Conservation (phyloP, 2,797 vertebrate species). For the Pterois miles region DNA sequence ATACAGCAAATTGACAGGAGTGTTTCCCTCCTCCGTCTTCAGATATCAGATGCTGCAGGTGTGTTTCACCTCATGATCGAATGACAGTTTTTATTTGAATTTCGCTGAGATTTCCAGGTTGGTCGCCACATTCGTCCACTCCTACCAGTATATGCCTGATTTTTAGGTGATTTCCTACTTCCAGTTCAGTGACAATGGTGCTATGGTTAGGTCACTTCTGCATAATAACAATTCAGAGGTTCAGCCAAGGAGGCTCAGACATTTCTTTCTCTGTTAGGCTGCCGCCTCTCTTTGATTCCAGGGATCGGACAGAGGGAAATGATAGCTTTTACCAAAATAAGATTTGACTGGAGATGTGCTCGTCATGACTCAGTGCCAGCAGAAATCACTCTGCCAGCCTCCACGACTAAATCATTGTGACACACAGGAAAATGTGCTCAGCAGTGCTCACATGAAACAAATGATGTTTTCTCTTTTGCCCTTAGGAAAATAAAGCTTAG, state of each 20-base stretch:
- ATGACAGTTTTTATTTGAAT: conserved; percentile 18
- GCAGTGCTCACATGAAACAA: conserved; percentile 20
- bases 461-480: conserved; percentile 9
- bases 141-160: not conserved
- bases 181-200: not conserved
- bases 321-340: conserved; percentile 28
- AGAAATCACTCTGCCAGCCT: conserved; percentile 12
- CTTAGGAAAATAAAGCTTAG: not conserved
- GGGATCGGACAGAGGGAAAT: not conserved
- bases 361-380: conserved; percentile 14
- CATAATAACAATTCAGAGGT: not conserved
- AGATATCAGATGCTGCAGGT: conserved; percentile 46
- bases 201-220: not conserved
- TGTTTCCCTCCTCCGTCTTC: conserved; percentile 39
- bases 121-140: not conserved
- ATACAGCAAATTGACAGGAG: conserved; percentile 43
- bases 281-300: conserved; percentile 21
- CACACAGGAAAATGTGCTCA: conserved; percentile 13
- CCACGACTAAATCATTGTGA: conserved; percentile 9
- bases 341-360: conserved; percentile 39
- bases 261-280: conserved; percentile 3
- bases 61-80: conserved; percentile 35
- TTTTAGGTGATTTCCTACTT: not conserved
- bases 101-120: not conserved
- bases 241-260: not conserved